These are phyloP conservation scores for Ptychodera flava DNA, from an alignment of 35 echinoderm and acorn worm species.

Conservation along the genomic window DNA sequence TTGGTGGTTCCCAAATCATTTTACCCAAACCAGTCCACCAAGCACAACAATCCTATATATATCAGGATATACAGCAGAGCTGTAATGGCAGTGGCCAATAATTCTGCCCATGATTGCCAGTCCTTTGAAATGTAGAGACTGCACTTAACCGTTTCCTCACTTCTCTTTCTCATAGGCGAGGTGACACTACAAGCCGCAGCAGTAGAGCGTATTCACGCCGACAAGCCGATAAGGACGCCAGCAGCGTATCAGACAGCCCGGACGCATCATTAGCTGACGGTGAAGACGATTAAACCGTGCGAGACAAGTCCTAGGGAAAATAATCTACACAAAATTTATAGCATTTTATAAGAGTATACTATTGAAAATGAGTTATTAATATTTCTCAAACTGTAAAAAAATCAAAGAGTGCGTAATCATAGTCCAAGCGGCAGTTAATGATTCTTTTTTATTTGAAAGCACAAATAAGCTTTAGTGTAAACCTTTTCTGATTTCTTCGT, in stretches of 20 bases:
- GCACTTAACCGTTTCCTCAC: too few species aligned
- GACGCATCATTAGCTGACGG: neutral
- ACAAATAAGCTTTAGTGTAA: too few species aligned
- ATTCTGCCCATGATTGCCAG: too few species aligned
- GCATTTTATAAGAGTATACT: neutral
- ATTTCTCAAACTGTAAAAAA: neutral
- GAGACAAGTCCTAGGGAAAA: too few species aligned
- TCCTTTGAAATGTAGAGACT: too few species aligned
- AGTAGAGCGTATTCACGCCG: neutral
- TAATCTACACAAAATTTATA: constrained; percentile 2
- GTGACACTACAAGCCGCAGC: neutral
- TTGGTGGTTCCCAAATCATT: too few species aligned
- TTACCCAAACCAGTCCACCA: too few species aligned
- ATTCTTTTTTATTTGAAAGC: neutral
- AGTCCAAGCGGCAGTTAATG: neutral
- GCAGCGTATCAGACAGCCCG: neutral
- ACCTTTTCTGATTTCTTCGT: too few species aligned
- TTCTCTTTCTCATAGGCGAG: neutral
- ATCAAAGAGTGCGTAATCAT: neutral
- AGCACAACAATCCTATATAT: too few species aligned
- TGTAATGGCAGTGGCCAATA: too few species aligned
- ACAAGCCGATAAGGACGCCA: neutral
- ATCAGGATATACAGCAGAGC: too few species aligned
- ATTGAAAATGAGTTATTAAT: neutral
- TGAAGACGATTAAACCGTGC: neutral